Evolutionary conservation across 2,797 vertebrate genomes (phyloP).

Genomic region (Enteromius viviparus): DNA sequence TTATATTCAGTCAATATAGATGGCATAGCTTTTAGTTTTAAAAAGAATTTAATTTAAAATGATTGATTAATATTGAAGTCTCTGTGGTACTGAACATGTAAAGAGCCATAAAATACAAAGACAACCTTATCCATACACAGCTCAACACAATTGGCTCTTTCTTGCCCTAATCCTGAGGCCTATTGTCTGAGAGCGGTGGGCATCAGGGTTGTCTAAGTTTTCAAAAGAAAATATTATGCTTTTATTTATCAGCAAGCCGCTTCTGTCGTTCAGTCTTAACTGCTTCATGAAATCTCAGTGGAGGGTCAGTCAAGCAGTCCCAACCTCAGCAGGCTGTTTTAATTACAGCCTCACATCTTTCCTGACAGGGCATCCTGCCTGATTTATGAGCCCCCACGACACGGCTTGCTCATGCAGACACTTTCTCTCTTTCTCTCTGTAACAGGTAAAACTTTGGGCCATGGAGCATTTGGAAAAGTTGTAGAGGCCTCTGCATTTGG

Average conservation of each 20-base stretch:
- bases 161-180: background rate
- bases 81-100: background rate
- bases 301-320: conserved; percentile 58
- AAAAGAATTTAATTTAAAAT: background rate
- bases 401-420: conserved; percentile 52
- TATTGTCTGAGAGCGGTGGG: conserved; percentile 20
- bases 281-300: conserved; percentile 65
- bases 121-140: background rate
- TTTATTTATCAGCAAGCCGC: conserved; percentile 67
- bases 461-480: conserved; percentile 95
- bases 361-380: conserved; percentile 64
- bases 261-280: conserved; percentile 64
- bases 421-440: conserved; percentile 65
- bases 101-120: background rate
- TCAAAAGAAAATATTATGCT: conserved; percentile 60
- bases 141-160: background rate
- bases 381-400: conserved; percentile 62
- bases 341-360: conserved; percentile 68
- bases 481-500: conserved; percentile 95
- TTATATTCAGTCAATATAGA: background rate
- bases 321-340: conserved; percentile 69
- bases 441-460: conserved; percentile 92
- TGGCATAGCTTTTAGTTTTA: background rate
- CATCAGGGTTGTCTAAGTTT: conserved; percentile 48
- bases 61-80: background rate